Base-by-base conservation (phyloP, 1,140 invertebrate genomes). In the Orussus abietinus region DNA sequence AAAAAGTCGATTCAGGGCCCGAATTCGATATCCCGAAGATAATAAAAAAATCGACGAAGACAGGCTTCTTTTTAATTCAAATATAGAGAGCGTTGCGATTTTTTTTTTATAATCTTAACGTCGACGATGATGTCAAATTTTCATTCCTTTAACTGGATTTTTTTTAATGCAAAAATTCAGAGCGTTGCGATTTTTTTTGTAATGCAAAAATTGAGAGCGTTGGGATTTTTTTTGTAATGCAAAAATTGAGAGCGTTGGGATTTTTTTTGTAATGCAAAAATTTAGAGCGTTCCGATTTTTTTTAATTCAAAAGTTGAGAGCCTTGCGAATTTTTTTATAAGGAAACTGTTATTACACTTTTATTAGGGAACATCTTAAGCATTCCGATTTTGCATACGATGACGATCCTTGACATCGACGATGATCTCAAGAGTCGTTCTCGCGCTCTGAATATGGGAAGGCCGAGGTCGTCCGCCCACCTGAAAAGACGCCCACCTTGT, bases 371-470 rank as follows among this genome's bases (percentile, higher is more conserved):
- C 17, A 29, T 12, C 6, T 6, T n/a, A 3, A 1, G 5, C 17
- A 28, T 15, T 15, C 29, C 7, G 11, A 11, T 30, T 14, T 14
- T 18, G 26, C 29, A 10, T 26, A 39, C 15, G 26, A 13, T 10
- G 33, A 33, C 14, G 10, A 25, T 10, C 19, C 39, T 21, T 20
- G 11, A 41, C 32, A 41, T 41, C 28, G 39, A 15, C 30, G 30
- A 41, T 39, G 37, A 39, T n/a, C 22, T 25, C 18, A 31, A 25
- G 28, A 21, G 29, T 21, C 19, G 11, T n/a, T n/a, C 7, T 31
- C 18, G 19, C 14, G 19, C 22, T 41, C 39, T 41, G 30, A 41
- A 31, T 41, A 41, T 33, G 39, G 39, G 39, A 41, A 41, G 39
- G 39, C 17, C 39, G 39, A 41, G 39, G 39, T 33, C 39, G 22